Base-by-base conservation (phyloP, 2,797 vertebrate species). In the Molothrus aeneus region DNA sequence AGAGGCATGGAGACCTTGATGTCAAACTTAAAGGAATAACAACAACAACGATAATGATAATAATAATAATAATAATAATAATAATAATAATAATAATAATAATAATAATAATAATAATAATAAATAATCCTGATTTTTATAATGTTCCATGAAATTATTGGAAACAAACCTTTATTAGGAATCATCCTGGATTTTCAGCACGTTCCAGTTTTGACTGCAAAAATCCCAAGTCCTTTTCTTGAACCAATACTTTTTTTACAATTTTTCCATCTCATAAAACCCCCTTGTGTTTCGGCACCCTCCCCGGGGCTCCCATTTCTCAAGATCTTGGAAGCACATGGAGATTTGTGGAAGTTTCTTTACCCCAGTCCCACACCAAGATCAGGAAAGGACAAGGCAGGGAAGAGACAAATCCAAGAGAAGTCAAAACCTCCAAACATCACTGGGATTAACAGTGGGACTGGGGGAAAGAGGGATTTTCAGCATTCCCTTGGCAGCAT, bases 281-380 rank as follows among this genome's bases (percentile, higher is more conserved):
- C n/a, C 17, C 29, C 48, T 28, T 1, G 0, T 13, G 17, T 13
- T 82, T 51, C 4, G 26, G 24, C 15, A 61, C 0, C 0, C 32
- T 32, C 13, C 38, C 10, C 22, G 18, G 18, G 4, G 8, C 42
- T 90, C 70, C 77, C 50, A 10, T 9, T 43, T 69, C 12, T 7
- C 68, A 9, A 60, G 18, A 7, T 6, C 53, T 63, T 6, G 43
- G 51, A 11, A 12, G 10, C 11, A 3, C 2, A 0, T 2, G 24
- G 38, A 22, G 10, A 73, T 80, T 66, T 22, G 19, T 9, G 69
- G 72, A 59, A 54, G 6, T 0, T 2, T 14, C 20, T 53, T 48
- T 6, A 10, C 17, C 32, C n/a, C 36, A 70, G 7, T 51, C 18
- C 28, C 61, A 8, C 18, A 4, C 42, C 6, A 11, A 9, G n/a